These are phyloP conservation scores for Bimastos eiseni DNA, from an alignment of 2,888 invertebrate genomes.

Conservation along the genomic window DNA sequence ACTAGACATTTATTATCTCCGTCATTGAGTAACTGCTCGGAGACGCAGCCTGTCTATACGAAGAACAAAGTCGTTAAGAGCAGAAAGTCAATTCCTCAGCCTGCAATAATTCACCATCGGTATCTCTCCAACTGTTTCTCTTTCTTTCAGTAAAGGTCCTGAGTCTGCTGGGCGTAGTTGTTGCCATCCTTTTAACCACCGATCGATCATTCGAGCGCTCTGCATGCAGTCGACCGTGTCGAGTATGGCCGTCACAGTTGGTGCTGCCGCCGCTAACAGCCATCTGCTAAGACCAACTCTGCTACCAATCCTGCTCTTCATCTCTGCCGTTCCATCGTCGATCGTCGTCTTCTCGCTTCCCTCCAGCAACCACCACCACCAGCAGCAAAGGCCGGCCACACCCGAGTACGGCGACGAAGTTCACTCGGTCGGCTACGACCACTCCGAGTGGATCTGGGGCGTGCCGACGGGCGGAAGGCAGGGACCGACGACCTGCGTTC, in stretches of 20 bases:
- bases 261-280: background rate
- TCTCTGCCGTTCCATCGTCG: background rate
- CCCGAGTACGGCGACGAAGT: slow-evolving; percentile 15
- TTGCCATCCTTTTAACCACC: background rate
- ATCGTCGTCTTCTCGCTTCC: background rate
- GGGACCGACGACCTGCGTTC: slow-evolving; percentile 62
- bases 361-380: background rate
- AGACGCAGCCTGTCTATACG: no score
- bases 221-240: background rate
- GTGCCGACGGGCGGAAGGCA: background rate
- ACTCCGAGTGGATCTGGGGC: slow-evolving; percentile 8
- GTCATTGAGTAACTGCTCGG: no score
- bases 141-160: background rate
- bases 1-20: no score
- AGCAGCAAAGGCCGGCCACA: background rate
- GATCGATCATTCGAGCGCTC: background rate
- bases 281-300: background rate
- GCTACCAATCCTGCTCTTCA: background rate
- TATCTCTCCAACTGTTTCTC: no score
- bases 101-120: no score
- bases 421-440: slow-evolving; percentile 22
- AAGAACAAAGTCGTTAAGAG: no score
- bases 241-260: background rate
- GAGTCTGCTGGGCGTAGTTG: background rate
- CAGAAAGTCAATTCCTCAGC: no score